These are phyloP conservation scores for Chelonia mydas DNA, from an alignment of 2,797 vertebrate species.

Conservation along the genomic window DNA sequence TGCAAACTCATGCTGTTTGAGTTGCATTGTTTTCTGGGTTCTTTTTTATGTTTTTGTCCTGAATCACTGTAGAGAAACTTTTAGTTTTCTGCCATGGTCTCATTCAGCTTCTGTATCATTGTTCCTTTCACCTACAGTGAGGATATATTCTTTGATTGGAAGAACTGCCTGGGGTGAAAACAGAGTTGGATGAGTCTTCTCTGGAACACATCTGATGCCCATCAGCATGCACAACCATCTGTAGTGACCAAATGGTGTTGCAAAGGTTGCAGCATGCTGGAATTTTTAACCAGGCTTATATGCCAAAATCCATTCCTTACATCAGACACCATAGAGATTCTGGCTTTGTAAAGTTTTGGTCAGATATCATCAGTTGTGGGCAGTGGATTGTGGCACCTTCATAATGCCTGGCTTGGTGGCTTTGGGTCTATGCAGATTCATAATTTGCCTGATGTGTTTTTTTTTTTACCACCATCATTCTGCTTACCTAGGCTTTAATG, in stretches of 20 bases:
- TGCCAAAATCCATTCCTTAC: background rate
- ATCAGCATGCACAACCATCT: background rate
- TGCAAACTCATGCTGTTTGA: background rate
- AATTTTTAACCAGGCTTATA: background rate
- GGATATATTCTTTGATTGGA: background rate
- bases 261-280: background rate
- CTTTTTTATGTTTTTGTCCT: background rate
- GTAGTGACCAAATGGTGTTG: background rate
- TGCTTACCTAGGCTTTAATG: no score
- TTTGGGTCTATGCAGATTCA: no score
- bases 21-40: background rate
- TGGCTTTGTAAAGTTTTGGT: background rate
- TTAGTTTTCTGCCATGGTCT: background rate
- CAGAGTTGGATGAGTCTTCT: background rate
- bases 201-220: background rate
- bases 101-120: background rate
- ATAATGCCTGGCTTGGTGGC: background rate
- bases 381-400: background rate
- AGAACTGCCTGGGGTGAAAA: no score
- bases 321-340: background rate
- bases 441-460: no score
- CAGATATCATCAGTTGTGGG: background rate
- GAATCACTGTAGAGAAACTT: background rate
- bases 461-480: no score
- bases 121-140: background rate